A percentile compares a stretch with the other conserved stretches of the same genome.
Evolutionary conservation across 2,113 vertebrate genomes (phyloP).

Genomic region (Condylura cristata): DNA sequence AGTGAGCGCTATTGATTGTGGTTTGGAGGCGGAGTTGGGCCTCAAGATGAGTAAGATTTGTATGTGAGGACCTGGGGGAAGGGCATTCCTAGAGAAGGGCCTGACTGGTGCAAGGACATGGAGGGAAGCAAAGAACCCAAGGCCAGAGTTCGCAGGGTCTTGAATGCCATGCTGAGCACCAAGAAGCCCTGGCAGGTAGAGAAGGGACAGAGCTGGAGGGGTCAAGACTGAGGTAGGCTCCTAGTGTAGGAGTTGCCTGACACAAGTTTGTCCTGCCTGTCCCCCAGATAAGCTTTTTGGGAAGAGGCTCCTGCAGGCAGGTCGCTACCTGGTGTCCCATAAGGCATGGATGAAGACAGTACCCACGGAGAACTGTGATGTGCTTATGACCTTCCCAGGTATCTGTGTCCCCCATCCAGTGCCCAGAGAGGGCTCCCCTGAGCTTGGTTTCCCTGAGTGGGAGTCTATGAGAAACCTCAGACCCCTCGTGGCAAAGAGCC

Average conservation of each 20-base stretch:
- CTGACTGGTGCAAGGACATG: background rate
- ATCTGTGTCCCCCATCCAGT: background rate
- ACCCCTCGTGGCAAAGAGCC: background rate
- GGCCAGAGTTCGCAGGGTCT: background rate
- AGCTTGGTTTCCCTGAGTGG: background rate
- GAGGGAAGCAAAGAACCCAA: background rate
- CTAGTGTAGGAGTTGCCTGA: background rate
- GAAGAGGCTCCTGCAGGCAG: conserved; percentile 95
- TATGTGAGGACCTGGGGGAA: conserved; percentile 14
- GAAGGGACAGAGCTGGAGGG: background rate
- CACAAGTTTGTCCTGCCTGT: background rate
- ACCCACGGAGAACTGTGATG: conserved; percentile 98
- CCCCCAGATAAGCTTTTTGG: conserved; percentile 96
- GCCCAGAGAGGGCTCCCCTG: background rate
- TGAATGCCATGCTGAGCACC: background rate
- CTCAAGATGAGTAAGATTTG: conserved; percentile 67
- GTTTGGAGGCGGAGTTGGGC: conserved; percentile 59
- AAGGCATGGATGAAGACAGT: conserved; percentile 99
- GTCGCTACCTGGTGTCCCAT: conserved; percentile 98
- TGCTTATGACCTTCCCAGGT: conserved; percentile 98
- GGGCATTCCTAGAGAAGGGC: conserved; percentile 27
- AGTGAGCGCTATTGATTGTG: background rate
- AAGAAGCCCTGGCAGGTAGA: background rate
- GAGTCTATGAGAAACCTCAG: background rate
- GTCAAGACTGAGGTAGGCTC: background rate